Conservation (phyloP, 2,888 invertebrate species). For the Eustalomyia histrio region DNA sequence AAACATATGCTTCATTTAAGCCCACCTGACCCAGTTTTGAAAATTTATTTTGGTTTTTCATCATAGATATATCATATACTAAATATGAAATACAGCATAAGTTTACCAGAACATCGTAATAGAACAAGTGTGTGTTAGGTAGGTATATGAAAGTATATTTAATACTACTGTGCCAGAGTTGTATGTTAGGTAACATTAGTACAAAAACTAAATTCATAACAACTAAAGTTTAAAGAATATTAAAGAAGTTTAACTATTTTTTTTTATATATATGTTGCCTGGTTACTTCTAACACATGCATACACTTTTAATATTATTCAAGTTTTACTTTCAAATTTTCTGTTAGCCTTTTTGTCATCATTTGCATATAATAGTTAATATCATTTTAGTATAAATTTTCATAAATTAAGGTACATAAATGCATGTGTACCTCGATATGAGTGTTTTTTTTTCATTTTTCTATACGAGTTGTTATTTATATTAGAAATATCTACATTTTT, state of each 20-base stretch:
- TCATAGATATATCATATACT: neutral
- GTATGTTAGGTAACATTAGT: neutral
- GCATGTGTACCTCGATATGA: no score
- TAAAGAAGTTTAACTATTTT: neutral
- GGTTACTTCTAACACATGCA: neutral
- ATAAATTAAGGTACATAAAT: no score
- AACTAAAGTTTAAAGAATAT: neutral
- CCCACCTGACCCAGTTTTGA: constrained; percentile 38
- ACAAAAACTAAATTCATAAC: neutral
- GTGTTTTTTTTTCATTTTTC: no score
- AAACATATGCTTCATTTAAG: constrained; percentile 21
- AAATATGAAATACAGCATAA: constrained; percentile 5
- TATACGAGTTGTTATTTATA: no score
- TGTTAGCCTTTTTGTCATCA: neutral
- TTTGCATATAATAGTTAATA: neutral
- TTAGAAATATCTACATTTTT: no score
- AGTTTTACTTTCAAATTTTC: neutral
- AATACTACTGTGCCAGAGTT: neutral
- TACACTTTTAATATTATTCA: neutral
- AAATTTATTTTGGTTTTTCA: constrained; percentile 27
- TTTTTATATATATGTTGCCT: neutral
- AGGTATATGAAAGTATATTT: neutral
- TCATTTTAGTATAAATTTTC: neutral
- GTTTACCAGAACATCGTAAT: neutral
- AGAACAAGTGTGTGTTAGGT: neutral